Percentiles rank a stretch among this genome's conserved stretches.
Evolutionary conservation across 2,888 invertebrate genomes (phyloP).

Genomic region (Drosophila prolongata): DNA sequence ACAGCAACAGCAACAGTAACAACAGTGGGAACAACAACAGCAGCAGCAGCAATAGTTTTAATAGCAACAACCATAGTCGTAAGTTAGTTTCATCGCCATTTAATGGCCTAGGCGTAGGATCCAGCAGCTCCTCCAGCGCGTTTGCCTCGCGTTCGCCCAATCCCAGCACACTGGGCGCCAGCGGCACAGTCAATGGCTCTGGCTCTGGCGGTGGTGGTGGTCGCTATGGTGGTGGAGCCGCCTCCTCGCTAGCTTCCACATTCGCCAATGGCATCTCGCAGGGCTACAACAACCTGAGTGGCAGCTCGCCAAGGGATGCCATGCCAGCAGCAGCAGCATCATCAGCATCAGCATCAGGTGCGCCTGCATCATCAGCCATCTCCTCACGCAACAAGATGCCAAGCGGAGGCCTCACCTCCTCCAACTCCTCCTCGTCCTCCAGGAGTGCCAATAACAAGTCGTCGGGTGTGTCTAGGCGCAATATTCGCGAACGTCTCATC

Average conservation of each 20-base stretch:
- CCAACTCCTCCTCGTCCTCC: constrained; percentile 29
- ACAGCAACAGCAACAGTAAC: constrained; percentile 54
- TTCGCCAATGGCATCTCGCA: constrained; percentile 81
- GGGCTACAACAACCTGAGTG: constrained; percentile 72
- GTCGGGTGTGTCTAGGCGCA: constrained; percentile 84
- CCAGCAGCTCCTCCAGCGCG: constrained; percentile 15
- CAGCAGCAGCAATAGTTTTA: constrained; percentile 80
- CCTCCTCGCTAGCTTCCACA: constrained; percentile 81
- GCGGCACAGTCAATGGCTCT: constrained; percentile 71
- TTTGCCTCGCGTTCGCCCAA: constrained; percentile 79
- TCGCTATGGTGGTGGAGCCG: constrained; percentile 52
- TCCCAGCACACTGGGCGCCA: constrained; percentile 78
- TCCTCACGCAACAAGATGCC: constrained; percentile 60
- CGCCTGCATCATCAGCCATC: constrained; percentile 14
- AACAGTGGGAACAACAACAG: constrained; percentile 52
- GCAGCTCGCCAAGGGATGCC: constrained; percentile 64
- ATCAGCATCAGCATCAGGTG: neutral
- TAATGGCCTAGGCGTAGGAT: constrained; percentile 65
- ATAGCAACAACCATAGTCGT: constrained; percentile 82
- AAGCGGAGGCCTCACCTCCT: constrained; percentile 42
- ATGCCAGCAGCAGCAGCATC: constrained; percentile 36
- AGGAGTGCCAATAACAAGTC: constrained; percentile 60
- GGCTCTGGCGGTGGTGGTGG: constrained; percentile 7
- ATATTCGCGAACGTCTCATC: constrained; percentile 94
- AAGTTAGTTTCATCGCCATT: constrained; percentile 81